Base-by-base conservation (phyloP, 2,888 invertebrate species). In the Kuschelorhynchus macadamiae region DNA sequence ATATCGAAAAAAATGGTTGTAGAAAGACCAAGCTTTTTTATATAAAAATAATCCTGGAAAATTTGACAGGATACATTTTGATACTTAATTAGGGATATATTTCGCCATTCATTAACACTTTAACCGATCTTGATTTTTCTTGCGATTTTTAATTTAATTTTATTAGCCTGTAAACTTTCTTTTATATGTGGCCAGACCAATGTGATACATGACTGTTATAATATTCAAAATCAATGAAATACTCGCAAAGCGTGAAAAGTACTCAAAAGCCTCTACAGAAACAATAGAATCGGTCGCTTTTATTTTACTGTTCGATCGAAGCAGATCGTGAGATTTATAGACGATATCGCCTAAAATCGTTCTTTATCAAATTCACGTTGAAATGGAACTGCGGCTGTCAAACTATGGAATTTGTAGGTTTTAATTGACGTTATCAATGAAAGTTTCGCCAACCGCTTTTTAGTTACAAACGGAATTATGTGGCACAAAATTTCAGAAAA, bases 241-340 rank as follows among this genome's bases (percentile, higher is more conserved):
- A 20, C 50, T 50, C 50, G 50, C 33, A 50, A 50, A 50, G 50
- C 50, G 50, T 50, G 50, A 50, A 50, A 50, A 50, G 50, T 33
- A 50, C 33, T 50, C 50, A 14, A 36, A 50, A 50, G 50, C 50
- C 33, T 14, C 33, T 50, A 33, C 50, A 33, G 33, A 50, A 50
- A 50, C 50, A 50, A 50, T 33, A 18, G 50, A 50, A 50, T 50
- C 50, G 17, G 36, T 33, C 50, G 50, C 50, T 50, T 50, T 50
- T 32, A 33, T 50, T 33, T 50, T 50, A 50, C 50, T 50, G 33
- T 50, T 50, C 50, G 33, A 50, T 50, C 36, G 50, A 14, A 18
- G 18, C 33, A 33, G 50, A n/a, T 33, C 11, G 32, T 11, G 18
- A 32, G 50, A 50, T 50, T 50, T 50, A 50, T 50, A 33, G 20